Evolutionary conservation across 2,888 invertebrate genomes (phyloP), one percentile per base, ranked within the genome.

Genomic region (Halictus ligatus): DNA sequence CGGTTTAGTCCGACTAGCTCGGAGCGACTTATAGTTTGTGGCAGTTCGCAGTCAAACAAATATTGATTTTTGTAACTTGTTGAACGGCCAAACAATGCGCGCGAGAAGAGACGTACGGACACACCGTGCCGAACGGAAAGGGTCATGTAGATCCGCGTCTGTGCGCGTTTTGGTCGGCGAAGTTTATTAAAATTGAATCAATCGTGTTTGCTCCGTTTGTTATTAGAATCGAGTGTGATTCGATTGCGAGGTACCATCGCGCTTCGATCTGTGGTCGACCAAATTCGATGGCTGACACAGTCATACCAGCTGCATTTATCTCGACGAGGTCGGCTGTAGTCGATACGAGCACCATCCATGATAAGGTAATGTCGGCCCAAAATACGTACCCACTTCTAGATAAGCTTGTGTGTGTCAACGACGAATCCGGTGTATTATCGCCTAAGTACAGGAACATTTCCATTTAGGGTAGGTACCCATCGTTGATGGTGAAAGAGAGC

Each of bases 311-410:
- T 77, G 78, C 81, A 69, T 88, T 90, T 83, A 83, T 40, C 80
- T 75, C 72, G 86, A 84, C 18, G 80, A 80, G 87, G 69, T 80
- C 80, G 80, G 35, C 40, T 74, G 21, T 82, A 64, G 78, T 75
- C 75, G 79, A 81, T 84, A 83, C 84, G 54, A 77, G 74, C 54
- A 60, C 80, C 74, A 78, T 77, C 83, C 78, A 25, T 80, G 90
- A 90, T 90, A 90, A 90, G 89, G 83, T 86, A 85, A 90, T 89
- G 89, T 78, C 82, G 75, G 81, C 48, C 76, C 79, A 84, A 89
- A 89, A 88, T 88, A 84, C 84, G 77, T 87, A 86, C 86, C 84
- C 74, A 77, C 80, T 83, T 78, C 86, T 81, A 86, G 90, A 91
- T 91, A 91, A 91, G 88, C 89, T 35, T 46, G 54, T 18, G 75